These are phyloP conservation scores for Hyla sarda DNA, from an alignment of 2,113 vertebrate genomes.

Conservation along the genomic window DNA sequence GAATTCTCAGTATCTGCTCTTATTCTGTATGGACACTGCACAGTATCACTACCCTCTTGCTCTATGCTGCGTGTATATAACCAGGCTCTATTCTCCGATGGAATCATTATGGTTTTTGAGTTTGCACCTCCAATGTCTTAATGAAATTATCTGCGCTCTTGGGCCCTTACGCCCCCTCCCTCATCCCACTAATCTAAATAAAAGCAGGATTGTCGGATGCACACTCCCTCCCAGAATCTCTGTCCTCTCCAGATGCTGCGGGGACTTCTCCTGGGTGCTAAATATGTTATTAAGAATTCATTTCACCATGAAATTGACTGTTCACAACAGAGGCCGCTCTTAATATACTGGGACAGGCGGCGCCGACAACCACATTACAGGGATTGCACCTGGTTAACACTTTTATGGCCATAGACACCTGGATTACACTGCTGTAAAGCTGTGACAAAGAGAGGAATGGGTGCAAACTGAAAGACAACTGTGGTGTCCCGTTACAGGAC, in stretches of 20 bases:
- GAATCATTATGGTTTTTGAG: neutral
- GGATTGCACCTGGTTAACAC: conserved; percentile 81
- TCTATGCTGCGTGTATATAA: neutral
- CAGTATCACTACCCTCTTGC: neutral
- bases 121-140: neutral
- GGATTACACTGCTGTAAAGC: neutral
- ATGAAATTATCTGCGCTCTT: conserved; percentile 11
- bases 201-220: conserved; percentile 4
- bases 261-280: conserved; percentile 86
- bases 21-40: neutral
- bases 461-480: too few species aligned
- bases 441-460: neutral
- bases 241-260: conserved; percentile 82
- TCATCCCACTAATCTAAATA: conserved; percentile 28
- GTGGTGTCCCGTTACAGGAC: too few species aligned
- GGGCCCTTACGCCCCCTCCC: neutral
- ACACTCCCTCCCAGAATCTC: conserved; percentile 52
- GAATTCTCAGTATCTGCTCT: neutral
- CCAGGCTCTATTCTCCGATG: neutral
- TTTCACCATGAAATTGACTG: conserved; percentile 88
- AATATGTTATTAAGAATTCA: conserved; percentile 89
- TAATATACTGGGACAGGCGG: conserved; percentile 87
- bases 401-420: conserved; percentile 8
- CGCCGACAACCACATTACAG: conserved; percentile 74
- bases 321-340: conserved; percentile 85